Base-by-base conservation (phyloP, 2,113 vertebrate genomes). In the Nothobranchius furzeri region DNA sequence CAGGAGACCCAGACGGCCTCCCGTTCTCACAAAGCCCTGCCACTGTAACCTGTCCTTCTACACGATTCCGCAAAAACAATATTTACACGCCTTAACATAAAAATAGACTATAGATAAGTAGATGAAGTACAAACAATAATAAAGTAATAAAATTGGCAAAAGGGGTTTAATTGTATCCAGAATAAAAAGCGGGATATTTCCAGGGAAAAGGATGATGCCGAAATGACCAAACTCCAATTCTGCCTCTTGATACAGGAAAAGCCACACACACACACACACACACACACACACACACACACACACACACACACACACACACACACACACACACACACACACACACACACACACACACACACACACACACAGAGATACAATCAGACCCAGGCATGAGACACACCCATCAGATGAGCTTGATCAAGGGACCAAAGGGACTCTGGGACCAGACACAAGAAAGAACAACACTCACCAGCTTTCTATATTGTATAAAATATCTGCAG, bases 351-450 rank as follows among this genome's bases (percentile, higher is more conserved):
- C 40, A 58, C 10, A 79, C 15, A 66, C 68, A 20, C 68, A 76
- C 17, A 79, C 40, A 58, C 10, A 79, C 15, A 66, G 68, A 76
- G 91, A 93, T 93, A 87, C 1, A 60, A 92, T 93, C 91, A 79
- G 73, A 42, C n/a, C 54, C 52, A 47, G 62, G 56, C 15, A 70
- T 61, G 25, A 56, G 88, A 76, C 86, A 78, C 90, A 81, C 92
- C 92, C 88, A 77, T 82, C 85, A 90, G 90, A 93, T 92, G 89
- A 86, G 79, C 70, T 57, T 46, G 59, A 90, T 88, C 85, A 76
- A 76, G 87, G 55, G 80, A 82, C 66, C 70, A 47, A 63, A 77
- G 82, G 67, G 10, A 70, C 63, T 4, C 8, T 68, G 75, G 76
- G 75, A 76, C 49, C 77, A 68, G 60, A 78, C 51, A 66, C 75